A percentile compares a stretch with the other conserved stretches of the same genome.
phyloP scores from a whole-genome alignment of 1,140 invertebrate species.

The Drosophila ananassae region DNA sequence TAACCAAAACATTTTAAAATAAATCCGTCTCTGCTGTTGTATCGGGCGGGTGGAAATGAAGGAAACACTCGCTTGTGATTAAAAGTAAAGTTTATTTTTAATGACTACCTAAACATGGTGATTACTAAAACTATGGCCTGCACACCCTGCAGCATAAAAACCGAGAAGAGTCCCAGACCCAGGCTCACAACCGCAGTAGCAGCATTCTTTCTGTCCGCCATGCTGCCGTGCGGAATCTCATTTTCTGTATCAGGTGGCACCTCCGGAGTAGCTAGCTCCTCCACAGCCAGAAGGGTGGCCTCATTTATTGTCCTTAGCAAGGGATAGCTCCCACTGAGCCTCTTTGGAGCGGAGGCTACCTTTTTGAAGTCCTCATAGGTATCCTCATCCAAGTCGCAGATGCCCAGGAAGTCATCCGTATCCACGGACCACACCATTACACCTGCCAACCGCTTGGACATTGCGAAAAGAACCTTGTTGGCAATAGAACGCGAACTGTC shows the following conservation, averaged over 20 bases:
- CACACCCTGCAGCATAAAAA: conserved; percentile 32
- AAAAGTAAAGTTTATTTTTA: conserved; percentile 58
- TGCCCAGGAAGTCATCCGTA: conserved; percentile 90
- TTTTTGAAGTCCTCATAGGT: conserved; percentile 84
- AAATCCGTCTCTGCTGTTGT: background rate
- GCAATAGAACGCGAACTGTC: conserved; percentile 87
- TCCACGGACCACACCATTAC: conserved; percentile 94
- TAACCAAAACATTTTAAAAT: conserved; percentile 57
- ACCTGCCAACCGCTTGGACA: conserved; percentile 89
- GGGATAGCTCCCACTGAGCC: conserved; percentile 85
- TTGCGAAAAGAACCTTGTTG: conserved; percentile 87
- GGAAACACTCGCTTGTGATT: conserved; percentile 3
- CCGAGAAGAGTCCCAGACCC: conserved; percentile 27
- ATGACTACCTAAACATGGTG: conserved; percentile 34
- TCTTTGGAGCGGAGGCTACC: conserved; percentile 71
- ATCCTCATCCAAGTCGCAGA: conserved; percentile 85
- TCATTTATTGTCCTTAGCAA: conserved; percentile 88
- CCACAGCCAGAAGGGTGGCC: conserved; percentile 85
- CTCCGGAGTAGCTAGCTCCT: conserved; percentile 84
- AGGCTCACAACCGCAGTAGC: conserved; percentile 43
- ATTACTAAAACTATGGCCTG: conserved; percentile 37
- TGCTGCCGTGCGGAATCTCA: conserved; percentile 66
- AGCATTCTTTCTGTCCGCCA: conserved; percentile 61
- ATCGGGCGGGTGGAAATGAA: background rate
- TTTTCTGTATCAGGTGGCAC: conserved; percentile 78